phyloP scores from a whole-genome alignment of 2,797 vertebrate genomes.

The Danio aesculapii region DNA sequence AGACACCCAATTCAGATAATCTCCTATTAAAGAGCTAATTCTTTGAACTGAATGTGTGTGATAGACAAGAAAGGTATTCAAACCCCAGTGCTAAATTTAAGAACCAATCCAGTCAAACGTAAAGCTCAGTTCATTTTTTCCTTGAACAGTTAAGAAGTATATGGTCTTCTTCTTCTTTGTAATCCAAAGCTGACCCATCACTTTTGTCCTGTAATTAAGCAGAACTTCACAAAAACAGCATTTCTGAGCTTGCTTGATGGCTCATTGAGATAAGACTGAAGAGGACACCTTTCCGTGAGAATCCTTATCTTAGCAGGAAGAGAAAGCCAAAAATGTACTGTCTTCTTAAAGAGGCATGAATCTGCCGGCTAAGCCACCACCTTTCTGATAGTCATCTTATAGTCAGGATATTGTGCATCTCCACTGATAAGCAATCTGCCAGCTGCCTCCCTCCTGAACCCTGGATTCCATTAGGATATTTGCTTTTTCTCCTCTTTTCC shows the following conservation, averaged over 20 bases:
- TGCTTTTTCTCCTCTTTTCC: slow-evolving; percentile 26
- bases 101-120: too few relatives aligned
- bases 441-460: slow-evolving; percentile 65
- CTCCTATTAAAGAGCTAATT: too few relatives aligned
- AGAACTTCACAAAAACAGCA: slow-evolving; percentile 29
- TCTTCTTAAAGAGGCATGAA: slow-evolving; percentile 79
- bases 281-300: slow-evolving; percentile 76
- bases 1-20: too few relatives aligned
- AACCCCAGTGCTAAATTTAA: too few relatives aligned
- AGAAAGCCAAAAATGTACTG: slow-evolving; percentile 74
- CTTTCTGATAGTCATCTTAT: slow-evolving; percentile 69
- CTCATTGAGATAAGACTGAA: slow-evolving; percentile 54
- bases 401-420: slow-evolving; percentile 71
- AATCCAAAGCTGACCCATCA: neutral
- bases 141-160: neutral
- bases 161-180: neutral
- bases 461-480: slow-evolving; percentile 60
- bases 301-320: slow-evolving; percentile 77
- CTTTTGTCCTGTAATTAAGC: slow-evolving; percentile 26
- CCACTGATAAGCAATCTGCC: slow-evolving; percentile 73
- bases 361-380: slow-evolving; percentile 71
- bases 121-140: too few relatives aligned
- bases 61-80: too few relatives aligned
- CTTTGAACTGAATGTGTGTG: too few relatives aligned
- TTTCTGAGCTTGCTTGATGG: slow-evolving; percentile 55